Evolutionary conservation across 2,888 invertebrate genomes (phyloP).

Genomic region (Quadroppia sp.): DNA sequence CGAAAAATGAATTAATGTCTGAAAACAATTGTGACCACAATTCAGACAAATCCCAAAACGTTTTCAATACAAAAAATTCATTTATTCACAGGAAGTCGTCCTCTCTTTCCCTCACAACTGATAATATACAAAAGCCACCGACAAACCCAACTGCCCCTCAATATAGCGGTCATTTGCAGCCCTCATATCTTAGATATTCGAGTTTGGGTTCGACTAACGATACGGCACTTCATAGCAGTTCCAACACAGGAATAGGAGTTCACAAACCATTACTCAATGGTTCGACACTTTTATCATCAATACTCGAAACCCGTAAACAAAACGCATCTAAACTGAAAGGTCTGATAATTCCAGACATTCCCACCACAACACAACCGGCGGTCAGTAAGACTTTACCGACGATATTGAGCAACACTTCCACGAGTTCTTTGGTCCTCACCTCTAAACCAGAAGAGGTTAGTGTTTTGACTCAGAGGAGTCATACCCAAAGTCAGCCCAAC

Average conservation of each 20-base stretch:
- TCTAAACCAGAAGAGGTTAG: slow-evolving; percentile 40
- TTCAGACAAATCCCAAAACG: not conserved
- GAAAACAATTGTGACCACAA: not conserved
- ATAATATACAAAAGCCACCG: not conserved
- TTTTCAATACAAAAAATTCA: slow-evolving; percentile 1
- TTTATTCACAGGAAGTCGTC: slow-evolving; percentile 21
- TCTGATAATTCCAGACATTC: slow-evolving; percentile 76
- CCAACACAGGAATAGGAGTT: slow-evolving; percentile 4
- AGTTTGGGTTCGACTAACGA: slow-evolving; percentile 12
- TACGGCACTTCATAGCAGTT: not conserved
- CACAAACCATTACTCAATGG: slow-evolving; percentile 31
- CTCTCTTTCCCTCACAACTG: slow-evolving; percentile 9
- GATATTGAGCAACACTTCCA: slow-evolving; percentile 43
- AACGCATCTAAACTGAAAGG: slow-evolving; percentile 79
- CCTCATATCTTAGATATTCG: slow-evolving; percentile 33
- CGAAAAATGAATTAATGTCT: not conserved
- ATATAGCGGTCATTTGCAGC: slow-evolving; percentile 38
- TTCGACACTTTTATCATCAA: slow-evolving; percentile 7
- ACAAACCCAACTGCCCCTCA: not conserved
- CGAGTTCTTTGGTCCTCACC: not conserved
- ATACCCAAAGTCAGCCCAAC: slow-evolving; percentile 15
- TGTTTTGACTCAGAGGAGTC: slow-evolving; percentile 36
- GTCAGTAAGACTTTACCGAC: slow-evolving; percentile 58
- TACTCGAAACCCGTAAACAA: slow-evolving; percentile 63
- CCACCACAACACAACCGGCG: slow-evolving; percentile 60